A percentile compares a stretch with the other conserved stretches of the same genome.
phyloP scores from a whole-genome alignment of 2,797 vertebrate genomes.

The Acrossocheilus wenchowensis region DNA sequence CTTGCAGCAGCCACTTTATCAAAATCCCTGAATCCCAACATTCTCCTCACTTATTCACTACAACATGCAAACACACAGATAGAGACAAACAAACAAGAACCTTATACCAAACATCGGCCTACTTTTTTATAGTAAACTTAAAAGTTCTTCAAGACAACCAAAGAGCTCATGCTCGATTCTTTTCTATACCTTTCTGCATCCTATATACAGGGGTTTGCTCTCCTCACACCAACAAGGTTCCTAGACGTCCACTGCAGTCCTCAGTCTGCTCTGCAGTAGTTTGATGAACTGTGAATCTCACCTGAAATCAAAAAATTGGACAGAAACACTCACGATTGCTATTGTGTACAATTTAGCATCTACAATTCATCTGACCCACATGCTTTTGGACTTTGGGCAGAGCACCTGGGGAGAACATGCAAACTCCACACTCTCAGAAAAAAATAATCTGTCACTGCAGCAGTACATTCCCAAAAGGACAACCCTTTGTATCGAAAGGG shows the following conservation, averaged over 20 bases:
- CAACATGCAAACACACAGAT: background rate
- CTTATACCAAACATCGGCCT: background rate
- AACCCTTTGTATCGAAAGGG: background rate
- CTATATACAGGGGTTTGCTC: background rate
- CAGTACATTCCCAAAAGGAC: too few species aligned
- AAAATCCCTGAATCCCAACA: conserved; percentile 39
- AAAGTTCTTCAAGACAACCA: background rate
- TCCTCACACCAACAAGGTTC: background rate
- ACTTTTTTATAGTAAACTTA: background rate
- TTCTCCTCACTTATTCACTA: conserved; percentile 1
- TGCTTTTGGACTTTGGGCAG: background rate
- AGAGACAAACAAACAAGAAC: conserved; percentile 1
- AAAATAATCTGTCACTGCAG: too few species aligned
- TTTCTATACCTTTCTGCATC: background rate
- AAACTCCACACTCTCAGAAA: background rate
- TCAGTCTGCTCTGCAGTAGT: background rate
- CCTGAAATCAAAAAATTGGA: background rate
- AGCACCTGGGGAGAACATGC: background rate
- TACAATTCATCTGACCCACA: background rate
- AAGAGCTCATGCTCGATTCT: background rate
- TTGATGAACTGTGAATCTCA: background rate
- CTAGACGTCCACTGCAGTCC: background rate
- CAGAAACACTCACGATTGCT: background rate
- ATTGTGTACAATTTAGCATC: background rate
- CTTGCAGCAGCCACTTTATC: conserved; percentile 51